Conservation (phyloP, 2,797 vertebrate genomes). For the Carapus acus region DNA sequence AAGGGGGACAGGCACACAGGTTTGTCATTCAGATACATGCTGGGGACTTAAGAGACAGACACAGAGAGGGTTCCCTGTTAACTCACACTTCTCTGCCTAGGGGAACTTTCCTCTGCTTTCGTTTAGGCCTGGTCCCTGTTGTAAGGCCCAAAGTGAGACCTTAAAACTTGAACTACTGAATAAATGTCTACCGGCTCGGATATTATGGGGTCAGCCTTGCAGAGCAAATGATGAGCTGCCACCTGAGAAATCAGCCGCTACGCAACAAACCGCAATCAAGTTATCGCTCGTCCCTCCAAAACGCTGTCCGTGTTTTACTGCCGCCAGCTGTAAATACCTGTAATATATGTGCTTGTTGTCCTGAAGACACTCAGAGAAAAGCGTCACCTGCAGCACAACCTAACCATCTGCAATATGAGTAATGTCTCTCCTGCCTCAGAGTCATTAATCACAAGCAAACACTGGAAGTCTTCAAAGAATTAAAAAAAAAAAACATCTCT, state of each 20-base stretch:
- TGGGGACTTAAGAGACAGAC: conserved; percentile 60
- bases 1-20: conserved; percentile 79
- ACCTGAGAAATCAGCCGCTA: background rate
- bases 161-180: conserved; percentile 31
- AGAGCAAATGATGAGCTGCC: conserved; percentile 15
- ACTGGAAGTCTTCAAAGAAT: conserved; percentile 49
- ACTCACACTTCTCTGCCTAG: conserved; percentile 45
- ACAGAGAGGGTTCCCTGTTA: conserved; percentile 54
- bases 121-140: conserved; percentile 49
- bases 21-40: conserved; percentile 76
- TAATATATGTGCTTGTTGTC: conserved; percentile 30
- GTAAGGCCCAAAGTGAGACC: conserved; percentile 48
- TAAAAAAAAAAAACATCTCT: conserved; percentile 62
- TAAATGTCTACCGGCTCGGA: conserved; percentile 28
- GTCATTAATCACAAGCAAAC: conserved; percentile 67
- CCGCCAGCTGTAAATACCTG: conserved; percentile 12
- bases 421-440: conserved; percentile 43
- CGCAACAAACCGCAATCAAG: conserved; percentile 1
- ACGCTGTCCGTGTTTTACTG: conserved; percentile 3
- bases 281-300: no score
- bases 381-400: conserved; percentile 39
- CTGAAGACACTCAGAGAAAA: conserved; percentile 29
- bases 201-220: conserved; percentile 14
- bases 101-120: conserved; percentile 55
- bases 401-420: conserved; percentile 32